Conservation (phyloP, 2,113 vertebrate species). For the Poeciliopsis turrubarensis region DNA sequence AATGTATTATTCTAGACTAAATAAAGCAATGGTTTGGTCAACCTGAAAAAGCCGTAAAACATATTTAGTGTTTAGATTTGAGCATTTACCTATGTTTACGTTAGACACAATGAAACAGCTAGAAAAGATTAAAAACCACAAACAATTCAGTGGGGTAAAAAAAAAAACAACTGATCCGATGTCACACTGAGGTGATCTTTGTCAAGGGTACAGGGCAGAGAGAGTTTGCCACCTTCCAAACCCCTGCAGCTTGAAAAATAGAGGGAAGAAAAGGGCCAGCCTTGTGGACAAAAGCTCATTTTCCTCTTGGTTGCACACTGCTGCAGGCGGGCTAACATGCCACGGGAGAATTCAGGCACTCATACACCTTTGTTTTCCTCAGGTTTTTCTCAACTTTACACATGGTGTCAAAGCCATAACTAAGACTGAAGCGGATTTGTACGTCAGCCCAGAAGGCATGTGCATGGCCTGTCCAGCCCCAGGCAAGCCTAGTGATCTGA, state of each 20-base stretch:
- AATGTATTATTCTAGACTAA: no score
- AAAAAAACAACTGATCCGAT: slow-evolving; percentile 30
- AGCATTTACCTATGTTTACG: slow-evolving; percentile 20
- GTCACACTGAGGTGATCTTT: slow-evolving; percentile 48
- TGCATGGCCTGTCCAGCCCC: slow-evolving; percentile 47
- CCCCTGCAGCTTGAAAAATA: slow-evolving; percentile 60
- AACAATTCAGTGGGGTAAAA: slow-evolving; percentile 29
- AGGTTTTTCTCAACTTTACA: slow-evolving; percentile 75
- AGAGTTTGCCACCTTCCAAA: slow-evolving; percentile 62
- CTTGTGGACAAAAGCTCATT: slow-evolving; percentile 79
- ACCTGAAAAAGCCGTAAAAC: no score
- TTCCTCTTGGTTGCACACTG: slow-evolving; percentile 79
- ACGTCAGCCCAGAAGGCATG: slow-evolving; percentile 56
- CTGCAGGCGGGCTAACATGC: slow-evolving; percentile 73
- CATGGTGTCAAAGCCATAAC: slow-evolving; percentile 58
- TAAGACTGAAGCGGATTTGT: slow-evolving; percentile 45
- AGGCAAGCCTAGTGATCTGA: slow-evolving; percentile 35
- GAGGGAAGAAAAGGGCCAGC: slow-evolving; percentile 61
- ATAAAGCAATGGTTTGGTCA: no score
- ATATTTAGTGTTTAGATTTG: neutral
- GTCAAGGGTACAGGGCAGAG: slow-evolving; percentile 52
- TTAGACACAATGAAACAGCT: slow-evolving; percentile 5
- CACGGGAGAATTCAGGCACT: slow-evolving; percentile 75
- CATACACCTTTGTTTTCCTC: slow-evolving; percentile 76
- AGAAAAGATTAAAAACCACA: slow-evolving; percentile 13